Base-by-base conservation (phyloP, 2,113 vertebrate genomes). In the Coptodon rendalli region DNA sequence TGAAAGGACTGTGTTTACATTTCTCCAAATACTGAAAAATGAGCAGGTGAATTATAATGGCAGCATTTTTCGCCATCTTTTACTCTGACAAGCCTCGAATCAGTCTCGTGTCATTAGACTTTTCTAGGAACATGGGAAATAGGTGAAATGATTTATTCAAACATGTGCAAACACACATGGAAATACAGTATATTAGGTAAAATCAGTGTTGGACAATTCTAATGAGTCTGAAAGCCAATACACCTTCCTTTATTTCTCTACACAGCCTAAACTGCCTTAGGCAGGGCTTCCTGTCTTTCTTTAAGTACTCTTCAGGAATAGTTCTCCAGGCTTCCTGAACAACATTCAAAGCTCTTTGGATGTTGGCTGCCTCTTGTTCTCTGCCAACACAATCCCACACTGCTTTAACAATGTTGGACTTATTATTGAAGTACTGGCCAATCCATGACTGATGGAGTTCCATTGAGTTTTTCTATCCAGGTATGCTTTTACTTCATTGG, bases 231-330 rank as follows among this genome's bases (percentile, higher is more conserved):
- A 2, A 63, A 63, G 16, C 16, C 59, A 63, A 19, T 19, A 2
- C 7, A 17, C 0, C 59, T 19, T 34, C 16, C 3, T 63, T 34
- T 63, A 36, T 34, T 36, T 16, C 6, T 11, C 31, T 36, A 5
- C 31, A 12, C 31, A 63, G 31, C 2, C 61, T 63, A 9, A 63
- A 63, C 59, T 36, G 16, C 31, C 61, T 66, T n/a, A 36, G 31
- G 31, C 31, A 66, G 0, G 17, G 2, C 10, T 66, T 36, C 59
- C 31, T n/a, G 31, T 0, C 9, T 36, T 66, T 36, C 31, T 36
- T n/a, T 66, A 66, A 2, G 59, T n/a, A 0, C 17, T 36, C 59
- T 36, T 36, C 9, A 36, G 59, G 31, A 66, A 66, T 66, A 66
- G 59, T 36, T 66, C 59, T 36, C 31, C 31, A 0, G 17, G 31